These are phyloP conservation scores for Channa maculata DNA, from an alignment of 2,113 vertebrate species.

Conservation along the genomic window DNA sequence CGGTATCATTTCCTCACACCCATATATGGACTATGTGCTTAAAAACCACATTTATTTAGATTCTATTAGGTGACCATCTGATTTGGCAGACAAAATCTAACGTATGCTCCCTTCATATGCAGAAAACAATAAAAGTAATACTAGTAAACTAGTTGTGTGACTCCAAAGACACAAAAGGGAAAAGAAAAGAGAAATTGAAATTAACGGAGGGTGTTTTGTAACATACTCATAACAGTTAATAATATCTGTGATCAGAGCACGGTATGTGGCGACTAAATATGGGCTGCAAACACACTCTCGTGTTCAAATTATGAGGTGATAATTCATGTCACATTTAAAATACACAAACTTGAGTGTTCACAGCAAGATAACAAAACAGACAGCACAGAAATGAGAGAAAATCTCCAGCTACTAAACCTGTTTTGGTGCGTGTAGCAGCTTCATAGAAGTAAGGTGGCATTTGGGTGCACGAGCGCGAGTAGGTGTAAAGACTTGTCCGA, in stretches of 20 bases:
- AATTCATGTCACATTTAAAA: background rate
- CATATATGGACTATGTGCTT: too few species aligned
- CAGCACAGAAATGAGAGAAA: constrained; percentile 2
- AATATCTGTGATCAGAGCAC: background rate
- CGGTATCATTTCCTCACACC: too few species aligned
- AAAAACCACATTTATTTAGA: too few species aligned
- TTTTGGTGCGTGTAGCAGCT: background rate
- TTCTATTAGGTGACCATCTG: too few species aligned
- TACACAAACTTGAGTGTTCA: background rate
- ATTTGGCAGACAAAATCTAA: too few species aligned
- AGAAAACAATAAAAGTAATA: background rate
- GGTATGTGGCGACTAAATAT: background rate
- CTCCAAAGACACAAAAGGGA: too few species aligned
- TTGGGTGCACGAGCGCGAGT: background rate
- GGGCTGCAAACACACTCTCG: background rate
- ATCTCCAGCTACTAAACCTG: background rate
- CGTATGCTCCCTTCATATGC: too few species aligned
- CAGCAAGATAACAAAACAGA: constrained; percentile 1
- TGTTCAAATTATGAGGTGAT: background rate
- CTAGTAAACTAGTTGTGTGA: background rate
- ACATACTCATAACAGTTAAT: background rate
- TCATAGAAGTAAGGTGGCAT: background rate
- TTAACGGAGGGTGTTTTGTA: background rate
- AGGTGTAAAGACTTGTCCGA: background rate
- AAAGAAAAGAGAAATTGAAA: background rate